phyloP scores from a whole-genome alignment of 2,888 invertebrate genomes.

The Polydrusus cervinus region DNA sequence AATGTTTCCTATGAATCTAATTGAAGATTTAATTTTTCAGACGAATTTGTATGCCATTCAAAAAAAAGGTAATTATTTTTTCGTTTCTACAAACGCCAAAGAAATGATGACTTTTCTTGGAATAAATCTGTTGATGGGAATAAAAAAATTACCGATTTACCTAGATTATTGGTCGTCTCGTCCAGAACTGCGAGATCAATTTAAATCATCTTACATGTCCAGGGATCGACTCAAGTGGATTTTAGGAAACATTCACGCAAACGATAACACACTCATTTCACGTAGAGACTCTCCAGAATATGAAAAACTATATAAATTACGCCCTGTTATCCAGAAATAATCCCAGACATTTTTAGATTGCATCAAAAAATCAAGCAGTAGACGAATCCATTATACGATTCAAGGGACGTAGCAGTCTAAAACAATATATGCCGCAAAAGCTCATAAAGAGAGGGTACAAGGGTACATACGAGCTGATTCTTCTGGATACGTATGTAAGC shows the following conservation, averaged over 20 bases:
- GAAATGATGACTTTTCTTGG: conserved; percentile 12
- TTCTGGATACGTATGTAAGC: conserved; percentile 39
- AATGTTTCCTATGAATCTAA: too few species aligned
- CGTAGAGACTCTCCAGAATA: conserved; percentile 9
- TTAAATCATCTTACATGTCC: conserved; percentile 13
- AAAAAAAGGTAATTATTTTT: not conserved
- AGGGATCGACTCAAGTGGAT: not conserved
- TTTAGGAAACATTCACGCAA: conserved; percentile 11
- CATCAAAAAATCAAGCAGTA: conserved; percentile 37
- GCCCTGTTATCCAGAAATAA: conserved; percentile 26
- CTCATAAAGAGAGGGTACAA: conserved; percentile 53
- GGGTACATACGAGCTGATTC: conserved; percentile 39
- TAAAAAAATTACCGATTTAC: conserved; percentile 32
- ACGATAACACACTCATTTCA: conserved; percentile 8
- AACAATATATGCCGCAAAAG: conserved; percentile 52
- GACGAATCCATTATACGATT: conserved; percentile 55
- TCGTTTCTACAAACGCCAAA: not conserved
- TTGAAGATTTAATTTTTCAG: too few species aligned
- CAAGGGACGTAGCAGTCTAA: conserved; percentile 51
- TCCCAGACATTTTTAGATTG: conserved; percentile 35
- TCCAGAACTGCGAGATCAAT: conserved; percentile 23
- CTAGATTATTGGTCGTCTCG: conserved; percentile 26
- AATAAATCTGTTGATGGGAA: conserved; percentile 27
- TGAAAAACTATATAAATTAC: conserved; percentile 9
- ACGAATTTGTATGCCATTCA: not conserved